Conservation (phyloP, 2,113 vertebrate genomes). For the Phylloscopus whistleri region DNA sequence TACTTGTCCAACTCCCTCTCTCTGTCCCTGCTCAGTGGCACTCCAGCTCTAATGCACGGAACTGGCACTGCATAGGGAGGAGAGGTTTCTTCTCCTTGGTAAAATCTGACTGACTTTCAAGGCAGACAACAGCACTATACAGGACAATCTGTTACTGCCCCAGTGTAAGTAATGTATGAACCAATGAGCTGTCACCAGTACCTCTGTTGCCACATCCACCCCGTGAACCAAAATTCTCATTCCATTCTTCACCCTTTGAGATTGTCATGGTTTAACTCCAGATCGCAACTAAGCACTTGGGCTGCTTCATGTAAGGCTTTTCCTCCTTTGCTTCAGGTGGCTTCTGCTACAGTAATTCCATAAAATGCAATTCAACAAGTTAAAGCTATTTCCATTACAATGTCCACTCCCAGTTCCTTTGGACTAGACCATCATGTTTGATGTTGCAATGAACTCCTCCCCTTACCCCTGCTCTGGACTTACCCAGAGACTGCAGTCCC, state of each 20-base stretch:
- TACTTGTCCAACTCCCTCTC: accelerated
- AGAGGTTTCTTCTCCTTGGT: not conserved
- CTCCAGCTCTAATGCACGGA: not conserved
- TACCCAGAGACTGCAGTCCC: not conserved
- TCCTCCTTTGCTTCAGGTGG: not conserved
- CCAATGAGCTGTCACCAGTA: not conserved
- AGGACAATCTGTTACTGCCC: not conserved
- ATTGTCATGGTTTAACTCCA: not conserved
- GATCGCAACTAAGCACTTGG: not conserved
- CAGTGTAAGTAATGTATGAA: not conserved
- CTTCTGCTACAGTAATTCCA: not conserved
- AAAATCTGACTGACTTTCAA: not conserved
- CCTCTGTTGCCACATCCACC: not conserved
- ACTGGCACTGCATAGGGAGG: not conserved
- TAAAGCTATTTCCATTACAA: not conserved
- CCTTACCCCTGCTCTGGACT: not conserved
- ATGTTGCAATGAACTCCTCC: not conserved
- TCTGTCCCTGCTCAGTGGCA: not conserved
- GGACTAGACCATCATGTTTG: not conserved
- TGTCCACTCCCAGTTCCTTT: not conserved
- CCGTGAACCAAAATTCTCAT: not conserved
- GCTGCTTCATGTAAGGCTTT: not conserved
- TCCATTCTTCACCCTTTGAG: not conserved
- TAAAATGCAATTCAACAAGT: not conserved
- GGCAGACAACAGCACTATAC: not conserved